Evolutionary conservation across 2,113 vertebrate genomes (phyloP).

Genomic region (Tachycineta bicolor): DNA sequence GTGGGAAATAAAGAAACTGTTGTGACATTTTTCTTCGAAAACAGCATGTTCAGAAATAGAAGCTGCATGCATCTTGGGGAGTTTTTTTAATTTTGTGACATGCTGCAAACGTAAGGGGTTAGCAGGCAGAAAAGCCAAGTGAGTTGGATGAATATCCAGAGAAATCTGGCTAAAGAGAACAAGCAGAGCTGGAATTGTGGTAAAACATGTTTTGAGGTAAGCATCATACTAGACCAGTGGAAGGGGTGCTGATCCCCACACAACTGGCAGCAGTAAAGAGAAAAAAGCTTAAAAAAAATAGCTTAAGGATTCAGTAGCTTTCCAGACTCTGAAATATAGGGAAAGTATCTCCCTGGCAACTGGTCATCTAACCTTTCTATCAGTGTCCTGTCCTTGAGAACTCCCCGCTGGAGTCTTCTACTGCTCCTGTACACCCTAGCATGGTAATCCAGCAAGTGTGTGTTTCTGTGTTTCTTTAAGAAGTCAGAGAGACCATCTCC

Average conservation of each 20-base stretch:
- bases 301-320: background rate
- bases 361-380: background rate
- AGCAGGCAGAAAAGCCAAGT: constrained; percentile 9
- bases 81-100: background rate
- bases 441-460: fast-evolving
- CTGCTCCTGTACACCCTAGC: background rate
- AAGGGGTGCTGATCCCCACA: background rate
- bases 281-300: background rate
- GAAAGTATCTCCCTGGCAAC: background rate
- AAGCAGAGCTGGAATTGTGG: background rate
- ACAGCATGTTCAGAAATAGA: background rate
- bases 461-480: background rate
- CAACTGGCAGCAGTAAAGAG: background rate
- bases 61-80: background rate
- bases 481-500: background rate
- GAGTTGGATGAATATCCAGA: background rate
- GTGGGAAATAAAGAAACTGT: background rate
- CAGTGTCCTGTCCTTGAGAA: background rate
- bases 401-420: background rate
- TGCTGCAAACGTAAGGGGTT: background rate
- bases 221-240: background rate
- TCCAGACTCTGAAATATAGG: background rate
- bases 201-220: background rate
- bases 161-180: background rate
- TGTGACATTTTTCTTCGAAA: background rate